Base-by-base conservation (phyloP, 2,797 vertebrate genomes). In the Sebastes variabilis region DNA sequence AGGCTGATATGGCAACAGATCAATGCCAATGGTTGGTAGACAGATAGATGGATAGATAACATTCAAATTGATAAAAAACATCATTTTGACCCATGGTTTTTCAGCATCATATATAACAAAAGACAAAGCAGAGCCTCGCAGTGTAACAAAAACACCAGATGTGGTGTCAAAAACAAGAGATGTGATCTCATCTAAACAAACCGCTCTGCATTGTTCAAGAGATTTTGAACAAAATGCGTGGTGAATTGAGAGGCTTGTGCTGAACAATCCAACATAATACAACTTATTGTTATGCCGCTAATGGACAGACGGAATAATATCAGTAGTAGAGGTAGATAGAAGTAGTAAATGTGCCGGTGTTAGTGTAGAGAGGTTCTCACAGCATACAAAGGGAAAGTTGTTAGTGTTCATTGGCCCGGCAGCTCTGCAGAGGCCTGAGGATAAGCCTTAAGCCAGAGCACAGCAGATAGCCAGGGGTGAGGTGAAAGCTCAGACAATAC, bases 371-470 rank as follows among this genome's bases (percentile, higher is more conserved):
- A 81, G 79, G 61, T 80, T 92, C 85, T 80, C 87, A 87, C 72
- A 80, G 80, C 81, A 84, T 80, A 91, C 84, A 92, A 91, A 92
- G 82, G 86, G 66, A 83, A 90, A 86, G 87, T 92, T 92, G 90
- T 92, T 92, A 87, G 89, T 91, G 92, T 84, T 89, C 89, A 88
- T 79, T 84, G 89, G 87, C 77, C 85, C 91, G 70, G 88, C 91
- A 89, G 91, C 85, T 85, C 89, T 82, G 88, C 77, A 90, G 92
- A 93, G 82, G 89, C 92, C 89, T 71, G 83, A 82, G 93, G 93
- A 94, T 94, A 92, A 95, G 94, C 94, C 92, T 84, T 88, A 86
- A 94, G 93, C 92, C 84, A 89, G 74, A 90, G 87, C 88, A 80
- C 89, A 91, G 89, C 79, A 86, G 92, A 91, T 82, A 89, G 90